phyloP scores from a whole-genome alignment of 2,797 vertebrate species.

The Valencia hispanica region DNA sequence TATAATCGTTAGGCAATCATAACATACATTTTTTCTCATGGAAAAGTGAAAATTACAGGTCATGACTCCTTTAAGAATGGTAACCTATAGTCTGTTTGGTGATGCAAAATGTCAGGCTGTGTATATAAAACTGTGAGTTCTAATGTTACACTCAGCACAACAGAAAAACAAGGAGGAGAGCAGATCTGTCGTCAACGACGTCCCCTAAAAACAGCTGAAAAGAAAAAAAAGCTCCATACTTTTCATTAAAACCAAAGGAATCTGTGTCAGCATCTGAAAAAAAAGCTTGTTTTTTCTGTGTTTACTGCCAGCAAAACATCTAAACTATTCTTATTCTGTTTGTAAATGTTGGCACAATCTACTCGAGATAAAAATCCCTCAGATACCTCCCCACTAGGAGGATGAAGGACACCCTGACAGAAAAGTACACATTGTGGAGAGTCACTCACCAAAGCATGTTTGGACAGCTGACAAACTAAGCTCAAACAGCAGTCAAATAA shows the following conservation, averaged over 20 bases:
- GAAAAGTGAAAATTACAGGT: too few species aligned
- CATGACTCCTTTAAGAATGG: not conserved
- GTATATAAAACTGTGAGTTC: not conserved
- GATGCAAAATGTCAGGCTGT: not conserved
- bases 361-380: slow-evolving; percentile 13
- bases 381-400: slow-evolving; percentile 37
- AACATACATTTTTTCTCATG: too few species aligned
- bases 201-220: not conserved
- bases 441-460: slow-evolving; percentile 70
- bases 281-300: not conserved
- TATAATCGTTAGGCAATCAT: too few species aligned
- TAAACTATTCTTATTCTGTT: not conserved
- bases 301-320: not conserved
- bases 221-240: not conserved
- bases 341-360: slow-evolving; percentile 3
- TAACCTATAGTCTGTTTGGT: not conserved
- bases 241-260: not conserved
- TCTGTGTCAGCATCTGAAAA: not conserved
- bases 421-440: slow-evolving; percentile 62
- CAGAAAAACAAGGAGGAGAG: not conserved
- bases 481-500: slow-evolving; percentile 63
- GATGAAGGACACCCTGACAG: slow-evolving; percentile 51
- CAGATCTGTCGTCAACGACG: not conserved
- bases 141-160: not conserved
- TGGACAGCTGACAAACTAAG: slow-evolving; percentile 74